Evolutionary conservation across 2,797 vertebrate genomes (phyloP).

Genomic region (Malacoctenus gilli): DNA sequence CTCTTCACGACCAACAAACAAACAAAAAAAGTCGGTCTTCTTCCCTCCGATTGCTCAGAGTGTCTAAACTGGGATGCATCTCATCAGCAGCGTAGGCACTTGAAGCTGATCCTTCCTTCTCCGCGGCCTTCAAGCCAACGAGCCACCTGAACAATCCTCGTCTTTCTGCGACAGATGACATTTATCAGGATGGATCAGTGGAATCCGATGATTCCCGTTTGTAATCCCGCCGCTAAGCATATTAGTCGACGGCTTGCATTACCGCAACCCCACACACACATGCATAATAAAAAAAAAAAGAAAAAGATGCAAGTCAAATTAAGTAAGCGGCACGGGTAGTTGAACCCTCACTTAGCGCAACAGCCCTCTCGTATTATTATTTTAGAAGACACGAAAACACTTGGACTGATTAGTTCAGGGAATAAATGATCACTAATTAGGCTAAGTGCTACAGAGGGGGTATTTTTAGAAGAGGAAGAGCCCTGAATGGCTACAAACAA

Average conservation of each 20-base stretch:
- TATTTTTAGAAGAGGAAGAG: slow-evolving; percentile 63
- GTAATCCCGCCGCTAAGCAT: slow-evolving; percentile 58
- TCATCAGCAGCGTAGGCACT: no score
- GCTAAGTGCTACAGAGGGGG: slow-evolving; percentile 80
- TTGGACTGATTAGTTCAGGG: slow-evolving; percentile 81
- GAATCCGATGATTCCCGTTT: slow-evolving; percentile 31
- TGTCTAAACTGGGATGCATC: no score
- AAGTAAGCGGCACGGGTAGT: slow-evolving; percentile 59
- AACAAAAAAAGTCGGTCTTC: no score
- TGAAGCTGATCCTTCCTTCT: no score
- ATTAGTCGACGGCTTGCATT: slow-evolving; percentile 60
- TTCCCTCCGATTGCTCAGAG: no score
- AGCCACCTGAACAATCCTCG: slow-evolving; percentile 19
- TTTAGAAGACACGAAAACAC: slow-evolving; percentile 78
- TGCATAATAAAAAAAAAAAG: no score
- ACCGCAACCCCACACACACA: slow-evolving; percentile 38
- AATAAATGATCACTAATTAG: slow-evolving; percentile 83
- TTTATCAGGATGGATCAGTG: slow-evolving; percentile 54
- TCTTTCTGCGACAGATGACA: slow-evolving; percentile 44
- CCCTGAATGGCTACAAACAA: slow-evolving; percentile 38
- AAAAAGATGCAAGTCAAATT: slow-evolving; percentile 62
- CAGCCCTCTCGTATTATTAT: slow-evolving; percentile 71
- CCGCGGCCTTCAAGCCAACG: neutral
- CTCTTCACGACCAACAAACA: no score
- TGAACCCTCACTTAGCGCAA: slow-evolving; percentile 64